These are phyloP conservation scores for Coracias cyanogaster DNA, from an alignment of 2,797 vertebrate genomes.

Conservation along the genomic window DNA sequence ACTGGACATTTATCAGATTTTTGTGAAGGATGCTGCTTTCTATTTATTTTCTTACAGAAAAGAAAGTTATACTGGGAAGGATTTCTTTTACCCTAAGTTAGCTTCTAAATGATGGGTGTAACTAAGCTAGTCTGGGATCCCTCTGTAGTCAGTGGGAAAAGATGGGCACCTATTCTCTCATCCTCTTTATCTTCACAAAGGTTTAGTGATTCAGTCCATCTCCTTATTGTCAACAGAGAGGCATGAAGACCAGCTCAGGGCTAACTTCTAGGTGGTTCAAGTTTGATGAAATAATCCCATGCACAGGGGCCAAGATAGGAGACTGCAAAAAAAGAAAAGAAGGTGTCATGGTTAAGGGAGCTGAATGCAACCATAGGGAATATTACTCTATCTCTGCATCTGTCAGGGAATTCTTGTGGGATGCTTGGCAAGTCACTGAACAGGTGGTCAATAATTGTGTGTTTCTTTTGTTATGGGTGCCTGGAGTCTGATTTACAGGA, in stretches of 20 bases:
- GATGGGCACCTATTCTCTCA: background rate
- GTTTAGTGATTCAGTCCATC: background rate
- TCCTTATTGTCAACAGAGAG: background rate
- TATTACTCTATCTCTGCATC: conserved; percentile 63
- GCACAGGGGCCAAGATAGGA: background rate
- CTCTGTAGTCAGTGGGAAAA: background rate
- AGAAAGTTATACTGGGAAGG: background rate
- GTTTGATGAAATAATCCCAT: conserved; percentile 47
- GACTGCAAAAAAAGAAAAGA: background rate
- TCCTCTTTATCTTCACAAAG: background rate
- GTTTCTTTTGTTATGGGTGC: conserved; percentile 69
- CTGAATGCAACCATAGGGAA: conserved; percentile 57
- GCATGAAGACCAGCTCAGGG: background rate
- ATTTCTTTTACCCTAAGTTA: background rate
- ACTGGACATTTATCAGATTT: background rate
- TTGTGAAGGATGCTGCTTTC: background rate
- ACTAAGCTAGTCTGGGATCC: background rate
- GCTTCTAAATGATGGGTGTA: background rate
- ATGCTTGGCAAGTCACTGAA: conserved; percentile 56
- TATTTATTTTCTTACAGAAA: background rate
- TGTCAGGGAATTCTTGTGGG: conserved; percentile 66
- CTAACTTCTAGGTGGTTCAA: background rate
- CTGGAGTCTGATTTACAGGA: conserved; percentile 70
- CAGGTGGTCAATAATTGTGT: conserved; percentile 74
- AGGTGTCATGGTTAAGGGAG: conserved; percentile 69